Percentiles rank a stretch among this genome's conserved stretches.
These are phyloP conservation scores for Drosophila neonasuta DNA, from an alignment of 2,888 invertebrate genomes.

Conservation along the genomic window DNA sequence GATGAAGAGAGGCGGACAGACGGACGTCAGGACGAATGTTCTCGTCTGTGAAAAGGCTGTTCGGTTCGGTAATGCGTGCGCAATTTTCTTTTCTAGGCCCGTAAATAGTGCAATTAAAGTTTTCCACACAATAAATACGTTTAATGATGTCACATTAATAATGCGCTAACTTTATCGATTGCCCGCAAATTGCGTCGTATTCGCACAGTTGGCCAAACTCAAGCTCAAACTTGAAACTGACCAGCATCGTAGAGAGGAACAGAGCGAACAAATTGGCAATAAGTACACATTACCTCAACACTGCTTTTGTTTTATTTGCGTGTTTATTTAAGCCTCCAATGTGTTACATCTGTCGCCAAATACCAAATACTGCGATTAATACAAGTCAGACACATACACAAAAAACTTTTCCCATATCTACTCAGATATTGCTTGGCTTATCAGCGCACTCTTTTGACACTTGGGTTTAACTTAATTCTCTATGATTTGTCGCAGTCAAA, in stretches of 20 bases:
- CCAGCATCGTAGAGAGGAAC: neutral
- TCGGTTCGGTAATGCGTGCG: neutral
- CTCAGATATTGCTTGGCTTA: neutral
- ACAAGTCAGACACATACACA: neutral
- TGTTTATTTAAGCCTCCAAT: neutral
- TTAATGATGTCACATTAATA: constrained; percentile 44
- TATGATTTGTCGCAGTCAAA: neutral
- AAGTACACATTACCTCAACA: constrained; percentile 1
- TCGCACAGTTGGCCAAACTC: constrained; percentile 6
- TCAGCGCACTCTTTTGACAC: neutral
- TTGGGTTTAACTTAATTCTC: neutral
- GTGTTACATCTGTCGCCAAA: constrained; percentile 13
- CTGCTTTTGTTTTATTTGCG: neutral
- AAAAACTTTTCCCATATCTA: neutral
- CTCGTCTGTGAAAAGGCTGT: too few relatives aligned
- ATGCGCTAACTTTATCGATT: constrained; percentile 30
- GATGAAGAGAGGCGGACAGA: neutral
- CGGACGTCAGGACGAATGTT: neutral
- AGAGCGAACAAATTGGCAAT: constrained; percentile 8
- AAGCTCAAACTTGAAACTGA: constrained; percentile 1
- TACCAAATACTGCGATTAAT: constrained; percentile 2
- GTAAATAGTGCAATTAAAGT: constrained; percentile 60
- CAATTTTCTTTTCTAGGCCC: constrained; percentile 8
- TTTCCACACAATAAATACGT: constrained; percentile 42
- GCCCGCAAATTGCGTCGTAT: constrained; percentile 23